A percentile compares a stretch with the other conserved stretches of the same genome.
Conservation (phyloP, 2,888 invertebrate species). For the Hanleya hanleyi region DNA sequence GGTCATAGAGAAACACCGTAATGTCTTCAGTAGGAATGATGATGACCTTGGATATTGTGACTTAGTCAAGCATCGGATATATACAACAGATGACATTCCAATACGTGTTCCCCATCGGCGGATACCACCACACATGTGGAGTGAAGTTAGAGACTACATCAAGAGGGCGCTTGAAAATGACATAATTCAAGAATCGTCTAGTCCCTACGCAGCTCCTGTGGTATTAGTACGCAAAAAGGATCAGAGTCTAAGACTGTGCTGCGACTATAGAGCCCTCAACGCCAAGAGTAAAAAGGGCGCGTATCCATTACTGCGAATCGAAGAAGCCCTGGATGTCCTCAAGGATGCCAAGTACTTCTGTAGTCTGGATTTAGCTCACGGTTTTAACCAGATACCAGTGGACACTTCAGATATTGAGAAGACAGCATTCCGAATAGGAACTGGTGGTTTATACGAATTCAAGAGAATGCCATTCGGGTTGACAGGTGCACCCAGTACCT, state of each 20-base stretch:
- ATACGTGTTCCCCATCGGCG: not conserved
- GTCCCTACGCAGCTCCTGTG: slow-evolving; percentile 44
- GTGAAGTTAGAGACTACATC: not conserved
- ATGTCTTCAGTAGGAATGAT: slow-evolving; percentile 7
- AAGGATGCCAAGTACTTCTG: slow-evolving; percentile 32
- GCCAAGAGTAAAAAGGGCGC: slow-evolving; percentile 37
- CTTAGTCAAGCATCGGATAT: too few relatives aligned
- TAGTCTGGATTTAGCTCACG: slow-evolving; percentile 41
- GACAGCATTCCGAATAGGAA: slow-evolving; percentile 8
- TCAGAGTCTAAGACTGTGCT: slow-evolving; percentile 36
- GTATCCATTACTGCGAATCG: slow-evolving; percentile 46
- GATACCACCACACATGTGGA: not conserved
- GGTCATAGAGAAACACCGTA: not conserved
- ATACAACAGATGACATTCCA: too few relatives aligned
- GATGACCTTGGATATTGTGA: too few relatives aligned
- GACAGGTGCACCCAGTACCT: not conserved
- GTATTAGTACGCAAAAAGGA: slow-evolving; percentile 40
- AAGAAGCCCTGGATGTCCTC: slow-evolving; percentile 41
- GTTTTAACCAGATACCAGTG: slow-evolving; percentile 43
- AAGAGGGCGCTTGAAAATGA: not conserved
- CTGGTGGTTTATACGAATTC: slow-evolving; percentile 10
- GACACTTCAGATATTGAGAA: slow-evolving; percentile 14
- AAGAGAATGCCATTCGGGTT: slow-evolving; percentile 7
- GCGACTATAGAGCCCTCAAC: slow-evolving; percentile 47
- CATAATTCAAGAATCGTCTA: slow-evolving; percentile 6